Evolutionary conservation across 2,113 vertebrate genomes (phyloP).

Genomic region (Pteropus alecto): DNA sequence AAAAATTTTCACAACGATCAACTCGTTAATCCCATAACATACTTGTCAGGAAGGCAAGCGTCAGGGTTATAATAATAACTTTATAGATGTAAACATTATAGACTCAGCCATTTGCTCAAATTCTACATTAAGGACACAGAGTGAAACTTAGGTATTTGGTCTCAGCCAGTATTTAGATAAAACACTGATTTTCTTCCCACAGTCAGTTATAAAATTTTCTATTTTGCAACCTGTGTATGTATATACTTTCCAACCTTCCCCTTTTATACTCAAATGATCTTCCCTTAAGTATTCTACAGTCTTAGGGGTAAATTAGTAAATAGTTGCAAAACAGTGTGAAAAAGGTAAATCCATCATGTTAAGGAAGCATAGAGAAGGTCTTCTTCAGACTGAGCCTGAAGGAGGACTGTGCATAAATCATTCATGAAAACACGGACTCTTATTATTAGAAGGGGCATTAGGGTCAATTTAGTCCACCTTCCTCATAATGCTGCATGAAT

Average conservation of each 20-base stretch:
- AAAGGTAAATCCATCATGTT: not conserved
- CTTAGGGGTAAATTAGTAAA: not conserved
- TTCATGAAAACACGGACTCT: not conserved
- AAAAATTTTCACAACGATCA: not conserved
- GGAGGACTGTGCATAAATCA: not conserved
- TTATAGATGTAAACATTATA: not conserved
- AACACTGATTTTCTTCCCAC: not conserved
- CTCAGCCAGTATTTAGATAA: slow-evolving; percentile 8
- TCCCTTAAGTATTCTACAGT: not conserved
- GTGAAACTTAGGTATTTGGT: not conserved
- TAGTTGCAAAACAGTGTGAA: not conserved
- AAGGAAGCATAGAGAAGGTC: not conserved
- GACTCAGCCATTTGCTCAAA: not conserved
- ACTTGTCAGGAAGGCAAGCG: not conserved
- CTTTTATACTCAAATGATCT: not conserved
- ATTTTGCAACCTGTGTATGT: not conserved
- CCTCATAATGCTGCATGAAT: not conserved
- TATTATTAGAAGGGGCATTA: not conserved
- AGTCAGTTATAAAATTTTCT: not conserved
- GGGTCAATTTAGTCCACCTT: not conserved
- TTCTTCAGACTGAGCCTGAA: not conserved
- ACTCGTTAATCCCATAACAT: not conserved
- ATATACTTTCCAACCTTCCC: not conserved
- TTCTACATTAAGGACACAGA: not conserved
- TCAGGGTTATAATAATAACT: not conserved